Evolutionary conservation across 2,888 invertebrate species (phyloP), one percentile per base, ranked within the genome.

Genomic region (Theretra japonica): DNA sequence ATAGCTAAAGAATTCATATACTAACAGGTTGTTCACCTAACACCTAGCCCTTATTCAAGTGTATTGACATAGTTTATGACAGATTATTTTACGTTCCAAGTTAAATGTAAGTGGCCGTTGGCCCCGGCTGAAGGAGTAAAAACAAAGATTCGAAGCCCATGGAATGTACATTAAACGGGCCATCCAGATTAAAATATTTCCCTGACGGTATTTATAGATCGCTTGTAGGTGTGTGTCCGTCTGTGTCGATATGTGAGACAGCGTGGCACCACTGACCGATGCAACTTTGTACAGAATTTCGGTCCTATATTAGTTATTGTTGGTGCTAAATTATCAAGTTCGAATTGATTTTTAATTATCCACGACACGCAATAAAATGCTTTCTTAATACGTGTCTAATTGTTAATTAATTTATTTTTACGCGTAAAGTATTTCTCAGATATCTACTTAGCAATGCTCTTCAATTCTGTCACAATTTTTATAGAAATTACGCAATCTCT

Each of bases 181-280:
- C 90, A 92, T 91, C 89, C 88, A 91, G 92, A 94, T 94, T 93
- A 92, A 94, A 94, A 94, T 94, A 94, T 93, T 93, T 92, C 90
- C 87, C 86, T 88, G 87, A 81, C 82, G 90, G 83, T 94, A 94
- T 94, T 93, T 91, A 91, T 94, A 93, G 93, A 92, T 86, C 89
- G 86, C 88, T 88, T 85, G 90, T 89, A 89, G 90, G 91, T 91
- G 92, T 93, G 90, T 86, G 90, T 89, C 86, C 89, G 89, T 89
- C 83, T 87, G 89, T 85, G 84, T 88, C 89, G 88, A 87, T 89
- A 86, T 90, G 90, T 91, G 92, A 94, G 94, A 94, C 94, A 88
- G 94, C 93, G 91, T 94, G 94, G 94, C 93, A 93, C 94, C 94
- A 87, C 89, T 89, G 85, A 88, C 86, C 89, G 86, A 86, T 84